These are phyloP conservation scores for Nemurella pictetii DNA, from an alignment of 2,888 invertebrate genomes.

Conservation along the genomic window DNA sequence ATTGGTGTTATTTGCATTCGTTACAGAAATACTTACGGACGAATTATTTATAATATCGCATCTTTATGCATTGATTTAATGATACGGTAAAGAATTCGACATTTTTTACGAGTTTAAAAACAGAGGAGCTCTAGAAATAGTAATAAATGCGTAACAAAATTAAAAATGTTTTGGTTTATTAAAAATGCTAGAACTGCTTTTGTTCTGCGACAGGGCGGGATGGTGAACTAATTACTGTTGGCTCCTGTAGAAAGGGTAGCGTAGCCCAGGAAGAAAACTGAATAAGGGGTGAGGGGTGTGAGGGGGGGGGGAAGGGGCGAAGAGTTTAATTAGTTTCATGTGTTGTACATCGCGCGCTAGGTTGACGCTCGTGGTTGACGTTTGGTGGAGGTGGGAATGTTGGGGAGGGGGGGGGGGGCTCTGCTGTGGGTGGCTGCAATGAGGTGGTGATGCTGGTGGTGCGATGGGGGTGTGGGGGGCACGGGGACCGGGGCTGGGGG, in stretches of 20 bases:
- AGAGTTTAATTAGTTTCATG: constrained; percentile 7
- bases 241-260: not conserved
- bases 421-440: not conserved
- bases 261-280: not conserved
- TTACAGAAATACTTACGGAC: not conserved
- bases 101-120: not conserved
- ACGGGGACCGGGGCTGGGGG: not conserved
- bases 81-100: not conserved
- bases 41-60: not conserved
- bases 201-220: not conserved
- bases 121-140: not conserved
- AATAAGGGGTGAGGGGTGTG: not conserved
- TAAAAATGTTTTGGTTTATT: not conserved
- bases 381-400: not conserved
- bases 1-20: constrained; percentile 19
- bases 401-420: not conserved
- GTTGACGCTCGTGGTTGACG: constrained; percentile 1
- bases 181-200: not conserved
- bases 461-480: not conserved
- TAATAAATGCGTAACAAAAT: not conserved
- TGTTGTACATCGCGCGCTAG: not conserved
- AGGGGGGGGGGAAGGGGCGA: not conserved
- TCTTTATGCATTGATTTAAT: constrained; percentile 8
- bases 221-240: not conserved
- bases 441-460: not conserved